Percentiles rank a stretch among this genome's conserved stretches.
These are phyloP conservation scores for Sphinx pinastri DNA, from an alignment of 2,888 invertebrate genomes.

Conservation along the genomic window DNA sequence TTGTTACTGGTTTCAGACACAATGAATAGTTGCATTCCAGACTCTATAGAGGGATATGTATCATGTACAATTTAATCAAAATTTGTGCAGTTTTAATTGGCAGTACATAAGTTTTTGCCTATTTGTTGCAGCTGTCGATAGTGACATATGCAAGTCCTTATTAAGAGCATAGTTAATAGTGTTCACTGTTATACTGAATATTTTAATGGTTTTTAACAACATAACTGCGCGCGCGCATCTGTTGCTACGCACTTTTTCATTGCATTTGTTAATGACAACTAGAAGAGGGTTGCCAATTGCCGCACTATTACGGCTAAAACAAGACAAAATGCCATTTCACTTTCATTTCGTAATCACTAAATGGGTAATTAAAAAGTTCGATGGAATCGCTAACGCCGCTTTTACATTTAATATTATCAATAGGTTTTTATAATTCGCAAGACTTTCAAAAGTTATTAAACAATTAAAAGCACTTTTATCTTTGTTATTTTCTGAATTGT, in stretches of 20 bases:
- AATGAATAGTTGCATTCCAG: not conserved
- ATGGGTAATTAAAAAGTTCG: conserved; percentile 20
- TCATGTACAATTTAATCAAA: conserved; percentile 11
- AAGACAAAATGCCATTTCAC: conserved; percentile 9
- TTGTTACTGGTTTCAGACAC: not conserved
- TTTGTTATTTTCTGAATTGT: conserved; percentile 9
- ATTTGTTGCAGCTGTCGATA: conserved; percentile 15
- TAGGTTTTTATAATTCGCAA: conserved; percentile 15
- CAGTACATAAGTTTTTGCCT: not conserved
- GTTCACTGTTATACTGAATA: not conserved
- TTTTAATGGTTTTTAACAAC: not conserved
- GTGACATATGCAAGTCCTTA: conserved; percentile 21
- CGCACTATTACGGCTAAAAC: conserved; percentile 1
- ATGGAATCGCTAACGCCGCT: conserved; percentile 8
- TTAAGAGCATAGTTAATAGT: conserved; percentile 10
- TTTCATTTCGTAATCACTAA: conserved; percentile 24
- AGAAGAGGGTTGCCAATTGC: conserved; percentile 2
- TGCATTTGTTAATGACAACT: conserved; percentile 10
- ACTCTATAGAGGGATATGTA: not conserved
- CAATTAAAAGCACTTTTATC: conserved; percentile 18
- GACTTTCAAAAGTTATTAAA: conserved; percentile 19
- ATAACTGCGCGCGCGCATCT: conserved; percentile 16
- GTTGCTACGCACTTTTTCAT: conserved; percentile 10
- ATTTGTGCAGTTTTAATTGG: conserved; percentile 1
- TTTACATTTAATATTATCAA: conserved; percentile 21